Percentiles rank a stretch among this genome's conserved stretches.
phyloP scores from a whole-genome alignment of 2,888 invertebrate genomes.

The Philaethria dido region DNA sequence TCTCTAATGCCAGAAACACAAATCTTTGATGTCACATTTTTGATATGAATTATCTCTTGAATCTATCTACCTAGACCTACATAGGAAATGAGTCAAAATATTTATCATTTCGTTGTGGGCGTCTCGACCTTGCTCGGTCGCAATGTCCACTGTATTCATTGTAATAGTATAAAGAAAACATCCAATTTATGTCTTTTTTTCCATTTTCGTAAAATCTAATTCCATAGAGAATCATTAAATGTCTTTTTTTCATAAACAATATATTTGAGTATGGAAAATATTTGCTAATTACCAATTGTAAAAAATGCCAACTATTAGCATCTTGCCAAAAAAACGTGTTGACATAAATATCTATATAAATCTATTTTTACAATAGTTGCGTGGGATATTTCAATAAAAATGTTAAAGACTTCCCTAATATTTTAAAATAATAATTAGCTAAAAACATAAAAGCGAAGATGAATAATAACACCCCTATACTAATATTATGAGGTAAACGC shows the following conservation, averaged over 20 bases:
- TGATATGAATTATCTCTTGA: slow-evolving; percentile 33
- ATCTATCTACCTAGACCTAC: slow-evolving; percentile 51
- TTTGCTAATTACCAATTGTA: background rate
- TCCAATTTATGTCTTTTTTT: background rate
- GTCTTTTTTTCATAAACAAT: background rate
- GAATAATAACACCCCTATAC: no score
- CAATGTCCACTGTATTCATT: slow-evolving; percentile 57
- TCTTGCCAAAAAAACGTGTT: background rate
- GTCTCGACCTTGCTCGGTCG: slow-evolving; percentile 64
- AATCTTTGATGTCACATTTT: slow-evolving; percentile 36
- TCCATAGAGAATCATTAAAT: no score
- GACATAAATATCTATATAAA: background rate
- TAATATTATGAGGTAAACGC: no score
- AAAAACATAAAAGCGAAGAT: no score
- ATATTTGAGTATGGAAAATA: background rate
- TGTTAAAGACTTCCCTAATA: no score
- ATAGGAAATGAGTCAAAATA: slow-evolving; percentile 64
- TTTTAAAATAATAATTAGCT: no score
- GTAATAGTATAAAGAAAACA: slow-evolving; percentile 16
- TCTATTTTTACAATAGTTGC: background rate
- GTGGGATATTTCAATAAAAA: background rate
- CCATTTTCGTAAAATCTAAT: background rate
- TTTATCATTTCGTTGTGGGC: slow-evolving; percentile 63
- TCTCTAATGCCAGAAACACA: slow-evolving; percentile 22
- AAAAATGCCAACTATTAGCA: background rate